Evolutionary conservation across 2,888 invertebrate genomes (phyloP).

Genomic region (Hydroisotoma schaefferi): DNA sequence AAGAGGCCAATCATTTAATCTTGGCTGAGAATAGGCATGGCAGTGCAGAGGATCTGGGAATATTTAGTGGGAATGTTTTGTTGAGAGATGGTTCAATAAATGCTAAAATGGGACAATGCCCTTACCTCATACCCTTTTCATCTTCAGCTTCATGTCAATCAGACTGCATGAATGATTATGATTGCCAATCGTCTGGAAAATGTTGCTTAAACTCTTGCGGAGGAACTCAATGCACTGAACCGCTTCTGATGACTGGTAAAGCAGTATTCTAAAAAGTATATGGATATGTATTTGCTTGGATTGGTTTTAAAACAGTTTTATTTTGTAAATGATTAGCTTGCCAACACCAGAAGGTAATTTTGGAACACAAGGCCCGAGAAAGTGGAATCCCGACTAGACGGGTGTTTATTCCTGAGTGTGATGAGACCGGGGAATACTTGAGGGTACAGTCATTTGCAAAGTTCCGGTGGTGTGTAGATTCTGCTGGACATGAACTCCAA

Average conservation of each 20-base stretch:
- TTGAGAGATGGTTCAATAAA: constrained; percentile 14
- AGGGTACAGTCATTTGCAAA: constrained; percentile 52
- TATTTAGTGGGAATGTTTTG: neutral
- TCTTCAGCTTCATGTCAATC: constrained; percentile 65
- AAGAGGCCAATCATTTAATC: neutral
- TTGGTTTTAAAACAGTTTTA: neutral
- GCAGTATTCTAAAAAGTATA: neutral
- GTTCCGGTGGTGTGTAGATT: constrained; percentile 65
- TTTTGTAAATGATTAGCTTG: constrained; percentile 55
- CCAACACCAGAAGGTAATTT: constrained; percentile 61
- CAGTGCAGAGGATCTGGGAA: neutral
- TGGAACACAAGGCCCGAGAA: constrained; percentile 65
- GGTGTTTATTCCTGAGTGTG: constrained; percentile 70
- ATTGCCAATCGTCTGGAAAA: constrained; percentile 66
- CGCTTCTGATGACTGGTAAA: constrained; percentile 58
- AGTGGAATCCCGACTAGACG: constrained; percentile 71
- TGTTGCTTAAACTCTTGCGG: constrained; percentile 84
- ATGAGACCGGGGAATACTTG: constrained; percentile 65
- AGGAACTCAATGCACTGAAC: constrained; percentile 72
- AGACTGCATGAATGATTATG: constrained; percentile 71
- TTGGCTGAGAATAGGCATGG: neutral
- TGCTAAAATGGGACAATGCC: constrained; percentile 66
- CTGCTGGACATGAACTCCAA: constrained; percentile 69
- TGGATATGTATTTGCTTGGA: neutral
- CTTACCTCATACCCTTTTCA: constrained; percentile 70